Base-by-base conservation (phyloP, 2,113 vertebrate genomes). In the Forbesichthys papilliferus region DNA sequence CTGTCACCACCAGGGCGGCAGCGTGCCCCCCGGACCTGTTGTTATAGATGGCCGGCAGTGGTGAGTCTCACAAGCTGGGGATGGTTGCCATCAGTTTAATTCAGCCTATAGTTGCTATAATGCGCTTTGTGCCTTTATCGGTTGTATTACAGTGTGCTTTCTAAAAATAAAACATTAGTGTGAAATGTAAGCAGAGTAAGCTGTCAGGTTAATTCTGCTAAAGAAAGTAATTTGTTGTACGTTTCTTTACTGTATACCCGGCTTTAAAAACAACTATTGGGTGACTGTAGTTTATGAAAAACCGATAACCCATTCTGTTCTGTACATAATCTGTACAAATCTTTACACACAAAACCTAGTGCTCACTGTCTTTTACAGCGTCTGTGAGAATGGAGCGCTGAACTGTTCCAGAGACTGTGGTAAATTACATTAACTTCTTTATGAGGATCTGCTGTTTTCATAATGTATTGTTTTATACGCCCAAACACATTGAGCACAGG, bases 361-460 rank as follows among this genome's bases (percentile, higher is more conserved):
- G 27, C 27, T 27, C 27, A 27, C 2, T 14, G 11, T 14, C 13
- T 52, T 52, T 80, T 81, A 4, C 74, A 92, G 92, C 74, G 3
- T 63, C 34, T 93, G 92, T 82, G 69, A 78, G 63, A 68, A 91
- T 78, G 92, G 90, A 81, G 8, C 74, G 4, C 80, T 91, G 13
- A 5, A 12, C 13, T 93, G 92, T 75, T 76, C 83, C 14, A 5
- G 69, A 5, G 61, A 65, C 6, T 89, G 88, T 68, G 90, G 90
- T 90, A 86, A 89, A 47, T 62, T 46, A 47, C 12, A 18, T 72
- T 6, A 1, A 47, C 18, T 59, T 0, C 11, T 10, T 47, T 54
- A n/a, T 48, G 51, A 9, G 48, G 6, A 1, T 53, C 0, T 59
- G 13, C 18, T 18, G 8, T 58, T 52, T 7, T 51, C 13, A 36